phyloP scores from a whole-genome alignment of 2,113 vertebrate genomes.

The Capra hircus region DNA sequence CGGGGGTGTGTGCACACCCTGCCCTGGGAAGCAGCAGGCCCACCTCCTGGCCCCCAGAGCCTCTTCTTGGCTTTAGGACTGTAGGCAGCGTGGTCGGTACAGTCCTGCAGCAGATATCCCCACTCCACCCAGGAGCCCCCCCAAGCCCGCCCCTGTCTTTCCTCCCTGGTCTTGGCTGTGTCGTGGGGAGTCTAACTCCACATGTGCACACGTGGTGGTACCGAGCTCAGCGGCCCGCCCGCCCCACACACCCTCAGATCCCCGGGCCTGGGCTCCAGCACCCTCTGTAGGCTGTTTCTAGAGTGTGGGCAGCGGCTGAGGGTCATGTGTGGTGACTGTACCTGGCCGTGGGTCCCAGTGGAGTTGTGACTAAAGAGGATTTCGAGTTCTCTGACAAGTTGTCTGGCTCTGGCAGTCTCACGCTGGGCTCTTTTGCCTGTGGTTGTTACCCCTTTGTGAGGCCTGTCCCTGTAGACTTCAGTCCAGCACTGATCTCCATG shows the following conservation, averaged over 20 bases:
- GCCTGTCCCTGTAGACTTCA: slow-evolving; percentile 68
- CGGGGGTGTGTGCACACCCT: background rate
- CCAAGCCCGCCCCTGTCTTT: background rate
- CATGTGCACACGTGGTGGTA: background rate
- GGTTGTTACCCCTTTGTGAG: slow-evolving; percentile 60
- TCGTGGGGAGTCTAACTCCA: background rate
- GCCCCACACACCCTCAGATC: background rate
- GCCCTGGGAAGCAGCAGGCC: background rate
- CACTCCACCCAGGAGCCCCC: background rate
- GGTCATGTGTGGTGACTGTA: background rate
- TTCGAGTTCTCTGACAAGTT: slow-evolving; percentile 72
- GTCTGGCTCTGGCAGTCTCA: slow-evolving; percentile 68
- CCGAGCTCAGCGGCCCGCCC: background rate
- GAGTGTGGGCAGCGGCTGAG: slow-evolving; percentile 32
- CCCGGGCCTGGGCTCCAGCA: background rate
- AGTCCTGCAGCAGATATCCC: background rate
- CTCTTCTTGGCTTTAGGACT: background rate
- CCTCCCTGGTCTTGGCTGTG: background rate
- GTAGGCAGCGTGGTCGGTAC: background rate
- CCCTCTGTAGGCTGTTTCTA: slow-evolving; percentile 5
- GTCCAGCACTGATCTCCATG: slow-evolving; percentile 63
- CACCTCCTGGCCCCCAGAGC: background rate
- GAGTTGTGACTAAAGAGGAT: slow-evolving; percentile 45
- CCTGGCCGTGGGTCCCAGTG: slow-evolving; percentile 54
- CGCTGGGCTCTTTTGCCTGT: slow-evolving; percentile 61